Evolutionary conservation across 2,797 vertebrate genomes (phyloP).

Genomic region (Clarias fuscus): DNA sequence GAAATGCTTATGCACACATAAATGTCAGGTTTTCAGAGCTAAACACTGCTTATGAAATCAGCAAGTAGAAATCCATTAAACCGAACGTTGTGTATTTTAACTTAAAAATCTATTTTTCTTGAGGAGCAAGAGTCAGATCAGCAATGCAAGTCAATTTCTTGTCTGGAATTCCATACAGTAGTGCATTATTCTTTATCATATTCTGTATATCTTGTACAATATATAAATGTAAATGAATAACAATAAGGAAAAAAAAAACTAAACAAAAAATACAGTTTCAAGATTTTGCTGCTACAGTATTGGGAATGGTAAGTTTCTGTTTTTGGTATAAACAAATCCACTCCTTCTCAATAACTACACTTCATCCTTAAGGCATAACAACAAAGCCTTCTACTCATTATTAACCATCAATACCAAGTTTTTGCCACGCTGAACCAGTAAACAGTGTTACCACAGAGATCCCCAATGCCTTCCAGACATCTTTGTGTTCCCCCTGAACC

Average conservation of each 20-base stretch:
- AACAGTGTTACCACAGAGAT: constrained; percentile 22
- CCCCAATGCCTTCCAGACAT: constrained; percentile 52
- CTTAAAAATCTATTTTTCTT: neutral
- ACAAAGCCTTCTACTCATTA: constrained; percentile 28
- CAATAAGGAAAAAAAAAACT: neutral
- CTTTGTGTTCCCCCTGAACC: constrained; percentile 67
- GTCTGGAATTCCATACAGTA: neutral
- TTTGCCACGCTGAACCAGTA: neutral
- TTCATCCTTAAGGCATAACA: constrained; percentile 8
- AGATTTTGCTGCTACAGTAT: neutral
- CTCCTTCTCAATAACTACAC: neutral
- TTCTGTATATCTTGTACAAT: neutral
- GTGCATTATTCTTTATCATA: neutral
- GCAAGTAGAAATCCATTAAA: neutral
- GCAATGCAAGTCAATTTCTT: neutral
- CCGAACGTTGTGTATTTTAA: neutral
- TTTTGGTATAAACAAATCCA: neutral
- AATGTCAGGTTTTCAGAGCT: neutral
- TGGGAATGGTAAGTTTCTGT: neutral
- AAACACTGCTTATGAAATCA: neutral
- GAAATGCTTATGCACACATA: neutral
- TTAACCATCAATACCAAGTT: constrained; percentile 22
- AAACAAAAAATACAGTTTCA: neutral
- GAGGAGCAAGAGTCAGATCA: neutral
- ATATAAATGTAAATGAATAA: neutral